A percentile compares a stretch with the other conserved stretches of the same genome.
phyloP scores from a whole-genome alignment of 2,113 vertebrate genomes.

The Coturnix japonica region DNA sequence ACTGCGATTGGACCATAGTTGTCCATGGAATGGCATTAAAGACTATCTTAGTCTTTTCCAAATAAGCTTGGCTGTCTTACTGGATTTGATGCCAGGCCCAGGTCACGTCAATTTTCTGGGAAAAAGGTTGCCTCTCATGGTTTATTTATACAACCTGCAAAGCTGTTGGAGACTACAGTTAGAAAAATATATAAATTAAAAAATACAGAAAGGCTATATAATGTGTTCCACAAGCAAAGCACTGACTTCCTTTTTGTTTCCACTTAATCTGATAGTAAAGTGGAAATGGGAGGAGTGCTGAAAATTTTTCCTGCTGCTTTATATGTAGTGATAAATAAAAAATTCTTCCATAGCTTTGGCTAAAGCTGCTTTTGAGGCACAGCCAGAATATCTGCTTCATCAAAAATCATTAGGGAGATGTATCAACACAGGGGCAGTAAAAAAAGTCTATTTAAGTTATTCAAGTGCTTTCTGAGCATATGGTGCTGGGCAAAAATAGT shows the following conservation, averaged over 20 bases:
- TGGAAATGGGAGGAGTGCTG: background rate
- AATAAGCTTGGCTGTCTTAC: background rate
- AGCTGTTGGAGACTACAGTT: background rate
- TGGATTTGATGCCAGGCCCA: background rate
- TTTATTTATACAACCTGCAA: background rate
- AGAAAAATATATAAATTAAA: background rate
- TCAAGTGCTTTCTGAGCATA: constrained; percentile 60
- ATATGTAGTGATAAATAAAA: constrained; percentile 2
- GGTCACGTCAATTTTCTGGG: background rate
- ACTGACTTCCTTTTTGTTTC: background rate
- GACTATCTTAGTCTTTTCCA: background rate
- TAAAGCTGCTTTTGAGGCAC: constrained; percentile 16
- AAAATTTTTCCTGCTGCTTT: background rate
- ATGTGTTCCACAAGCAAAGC: background rate
- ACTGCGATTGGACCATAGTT: background rate
- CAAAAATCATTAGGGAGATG: constrained; percentile 19
- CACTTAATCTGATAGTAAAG: background rate
- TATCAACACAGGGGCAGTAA: background rate
- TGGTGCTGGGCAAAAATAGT: constrained; percentile 64
- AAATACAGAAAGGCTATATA: background rate
- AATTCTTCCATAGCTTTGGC: background rate
- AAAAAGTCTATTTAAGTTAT: constrained; percentile 14
- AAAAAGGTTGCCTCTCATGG: background rate
- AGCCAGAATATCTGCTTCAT: constrained; percentile 15
- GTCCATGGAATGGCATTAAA: background rate